Conservation (phyloP, 2,113 vertebrate genomes). For the Chaetodon auriga region DNA sequence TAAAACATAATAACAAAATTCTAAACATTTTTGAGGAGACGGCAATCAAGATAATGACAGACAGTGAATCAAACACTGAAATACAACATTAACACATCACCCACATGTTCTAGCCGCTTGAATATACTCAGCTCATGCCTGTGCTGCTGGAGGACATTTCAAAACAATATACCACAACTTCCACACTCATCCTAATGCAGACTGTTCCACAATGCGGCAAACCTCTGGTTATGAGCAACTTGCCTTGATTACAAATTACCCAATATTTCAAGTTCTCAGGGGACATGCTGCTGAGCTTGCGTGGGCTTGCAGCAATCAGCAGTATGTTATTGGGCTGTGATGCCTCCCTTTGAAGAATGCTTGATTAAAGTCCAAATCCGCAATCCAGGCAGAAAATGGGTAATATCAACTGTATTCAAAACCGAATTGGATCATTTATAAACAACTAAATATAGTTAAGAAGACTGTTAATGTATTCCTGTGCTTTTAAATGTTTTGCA, state of each 20-base stretch:
- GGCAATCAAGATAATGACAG: not conserved
- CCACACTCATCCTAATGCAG: not conserved
- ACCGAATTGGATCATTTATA: constrained; percentile 13
- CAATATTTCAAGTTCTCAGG: constrained; percentile 23
- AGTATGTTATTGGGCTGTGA: constrained; percentile 11
- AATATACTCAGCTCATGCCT: not conserved
- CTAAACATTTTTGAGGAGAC: not conserved
- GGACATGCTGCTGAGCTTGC: not conserved
- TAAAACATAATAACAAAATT: not conserved
- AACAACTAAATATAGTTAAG: constrained; percentile 32
- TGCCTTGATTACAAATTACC: constrained; percentile 38
- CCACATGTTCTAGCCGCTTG: not conserved
- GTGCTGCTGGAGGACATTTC: constrained; percentile 1
- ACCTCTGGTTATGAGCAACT: constrained; percentile 18
- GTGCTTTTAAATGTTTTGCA: not conserved
- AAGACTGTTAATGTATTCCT: not conserved
- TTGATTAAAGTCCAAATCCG: constrained; percentile 16
- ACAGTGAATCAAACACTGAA: not conserved
- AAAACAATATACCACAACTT: not conserved
- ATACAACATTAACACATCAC: not conserved
- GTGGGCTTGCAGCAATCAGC: constrained; percentile 33
- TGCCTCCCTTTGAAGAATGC: constrained; percentile 24
- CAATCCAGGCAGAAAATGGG: constrained; percentile 13
- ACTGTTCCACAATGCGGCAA: not conserved
- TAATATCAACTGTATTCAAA: not conserved